These are phyloP conservation scores for Brachyhypopomus gauderio DNA, from an alignment of 2,113 vertebrate species.

Conservation along the genomic window DNA sequence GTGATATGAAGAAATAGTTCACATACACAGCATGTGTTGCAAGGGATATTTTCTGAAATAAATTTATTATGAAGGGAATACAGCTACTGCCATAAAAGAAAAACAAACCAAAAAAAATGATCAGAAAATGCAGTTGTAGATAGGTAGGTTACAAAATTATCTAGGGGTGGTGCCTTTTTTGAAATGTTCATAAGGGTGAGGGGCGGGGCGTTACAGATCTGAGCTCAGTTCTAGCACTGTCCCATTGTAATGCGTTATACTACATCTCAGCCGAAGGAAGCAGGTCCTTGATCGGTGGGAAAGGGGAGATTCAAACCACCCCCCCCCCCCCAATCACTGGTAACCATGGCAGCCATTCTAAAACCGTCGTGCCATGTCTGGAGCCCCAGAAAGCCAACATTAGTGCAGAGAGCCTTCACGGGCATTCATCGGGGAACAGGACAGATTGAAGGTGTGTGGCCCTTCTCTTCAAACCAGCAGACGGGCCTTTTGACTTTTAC, in stretches of 20 bases:
- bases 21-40: background rate
- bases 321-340: background rate
- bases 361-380: background rate
- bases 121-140: conserved; percentile 26
- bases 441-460: background rate
- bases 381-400: conserved; percentile 11
- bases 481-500: background rate
- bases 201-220: background rate
- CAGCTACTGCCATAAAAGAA: conserved; percentile 39
- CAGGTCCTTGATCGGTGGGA: background rate
- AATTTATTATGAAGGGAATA: conserved; percentile 56
- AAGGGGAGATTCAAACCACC: background rate
- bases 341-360: background rate
- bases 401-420: background rate
- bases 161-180: background rate
- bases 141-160: conserved; percentile 1
- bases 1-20: background rate
- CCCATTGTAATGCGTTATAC: background rate
- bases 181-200: too few species aligned
- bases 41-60: conserved; percentile 47
- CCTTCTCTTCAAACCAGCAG: background rate
- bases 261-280: background rate
- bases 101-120: conserved; percentile 14
- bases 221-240: background rate
- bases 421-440: background rate